Evolutionary conservation across 2,797 vertebrate species (phyloP).

Genomic region (Lemur catta): DNA sequence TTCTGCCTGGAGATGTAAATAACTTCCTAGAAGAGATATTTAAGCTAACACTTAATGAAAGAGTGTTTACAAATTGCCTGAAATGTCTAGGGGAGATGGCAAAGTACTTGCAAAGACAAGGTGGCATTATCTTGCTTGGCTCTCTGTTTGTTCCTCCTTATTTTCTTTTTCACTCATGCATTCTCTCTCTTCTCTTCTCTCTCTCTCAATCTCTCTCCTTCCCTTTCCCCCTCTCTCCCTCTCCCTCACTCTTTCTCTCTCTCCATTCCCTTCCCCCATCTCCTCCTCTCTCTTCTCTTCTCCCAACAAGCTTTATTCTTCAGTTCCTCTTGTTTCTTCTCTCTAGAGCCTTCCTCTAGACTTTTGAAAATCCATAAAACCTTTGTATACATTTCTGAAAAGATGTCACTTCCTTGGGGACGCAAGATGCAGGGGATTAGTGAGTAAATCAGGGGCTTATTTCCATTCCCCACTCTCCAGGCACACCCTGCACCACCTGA

Average conservation of each 20-base stretch:
- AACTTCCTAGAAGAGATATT: background rate
- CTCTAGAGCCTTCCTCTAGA: background rate
- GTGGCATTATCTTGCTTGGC: background rate
- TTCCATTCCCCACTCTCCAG: background rate
- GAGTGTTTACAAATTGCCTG: background rate
- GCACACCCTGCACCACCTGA: accelerated
- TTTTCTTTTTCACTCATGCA: background rate
- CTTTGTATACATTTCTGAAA: background rate
- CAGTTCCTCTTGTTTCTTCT: background rate
- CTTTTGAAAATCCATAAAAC: background rate
- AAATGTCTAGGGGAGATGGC: background rate
- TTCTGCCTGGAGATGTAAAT: background rate
- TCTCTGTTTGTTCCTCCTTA: background rate
- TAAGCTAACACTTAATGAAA: background rate
- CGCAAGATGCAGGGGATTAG: background rate
- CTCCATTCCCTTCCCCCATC: too few relatives aligned
- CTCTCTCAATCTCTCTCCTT: too few relatives aligned
- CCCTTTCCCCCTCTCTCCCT: background rate
- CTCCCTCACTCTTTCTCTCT: too few relatives aligned
- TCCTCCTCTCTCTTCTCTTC: background rate
- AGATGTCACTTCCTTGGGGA: background rate
- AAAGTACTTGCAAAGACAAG: background rate
- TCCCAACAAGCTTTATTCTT: background rate
- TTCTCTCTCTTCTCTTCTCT: background rate
- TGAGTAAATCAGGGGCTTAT: background rate